These are phyloP conservation scores for Psittacula cyanocephala DNA, from an alignment of 2,113 vertebrate genomes.

Conservation along the genomic window DNA sequence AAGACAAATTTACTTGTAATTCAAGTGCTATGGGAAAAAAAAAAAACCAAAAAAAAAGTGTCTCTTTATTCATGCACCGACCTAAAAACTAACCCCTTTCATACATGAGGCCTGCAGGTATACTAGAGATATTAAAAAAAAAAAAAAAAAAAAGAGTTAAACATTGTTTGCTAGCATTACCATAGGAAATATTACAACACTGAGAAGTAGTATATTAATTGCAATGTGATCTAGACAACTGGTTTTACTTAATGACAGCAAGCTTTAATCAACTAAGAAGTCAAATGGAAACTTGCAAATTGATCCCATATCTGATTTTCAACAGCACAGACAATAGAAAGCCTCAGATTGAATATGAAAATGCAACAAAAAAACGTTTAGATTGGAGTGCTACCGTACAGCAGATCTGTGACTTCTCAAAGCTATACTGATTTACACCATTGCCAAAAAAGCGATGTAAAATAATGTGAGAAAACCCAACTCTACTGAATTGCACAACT, in stretches of 20 bases:
- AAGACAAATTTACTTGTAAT: constrained; percentile 16
- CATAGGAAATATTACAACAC: background rate
- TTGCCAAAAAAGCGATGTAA: background rate
- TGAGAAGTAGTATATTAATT: background rate
- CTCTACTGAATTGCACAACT: background rate
- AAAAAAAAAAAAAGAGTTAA: background rate
- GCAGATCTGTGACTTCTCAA: background rate
- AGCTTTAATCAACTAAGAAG: background rate
- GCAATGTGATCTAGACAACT: background rate
- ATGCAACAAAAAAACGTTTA: background rate
- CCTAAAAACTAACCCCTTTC: background rate
- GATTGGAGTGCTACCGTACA: background rate
- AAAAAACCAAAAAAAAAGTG: background rate
- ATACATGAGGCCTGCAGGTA: background rate
- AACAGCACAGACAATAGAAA: background rate
- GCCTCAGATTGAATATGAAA: background rate
- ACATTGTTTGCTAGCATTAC: background rate
- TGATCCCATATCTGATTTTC: background rate
- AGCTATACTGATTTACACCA: background rate
- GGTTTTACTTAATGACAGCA: background rate
- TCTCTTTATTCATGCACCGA: background rate
- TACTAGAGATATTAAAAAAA: background rate
- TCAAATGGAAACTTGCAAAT: background rate
- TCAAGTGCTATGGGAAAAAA: background rate
- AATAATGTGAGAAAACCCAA: background rate